phyloP scores from a whole-genome alignment of 2,113 vertebrate genomes.

The Laticauda colubrina region DNA sequence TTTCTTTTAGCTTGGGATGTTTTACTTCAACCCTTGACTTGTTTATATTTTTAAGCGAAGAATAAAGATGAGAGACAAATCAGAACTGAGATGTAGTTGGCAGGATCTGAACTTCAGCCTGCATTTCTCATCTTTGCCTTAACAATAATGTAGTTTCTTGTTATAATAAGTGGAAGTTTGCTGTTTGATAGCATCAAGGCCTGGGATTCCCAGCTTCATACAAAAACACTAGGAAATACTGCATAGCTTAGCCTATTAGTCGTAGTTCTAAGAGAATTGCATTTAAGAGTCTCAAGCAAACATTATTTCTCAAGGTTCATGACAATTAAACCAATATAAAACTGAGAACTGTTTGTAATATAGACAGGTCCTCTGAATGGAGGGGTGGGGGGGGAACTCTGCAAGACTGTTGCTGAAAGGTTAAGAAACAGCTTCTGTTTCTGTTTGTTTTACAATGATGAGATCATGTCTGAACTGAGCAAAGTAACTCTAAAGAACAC shows the following conservation, averaged over 20 bases:
- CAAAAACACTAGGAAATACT: neutral
- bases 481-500: neutral
- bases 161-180: neutral
- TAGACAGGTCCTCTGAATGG: neutral
- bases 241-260: neutral
- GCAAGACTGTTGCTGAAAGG: neutral
- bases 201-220: neutral
- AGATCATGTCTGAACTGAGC: neutral
- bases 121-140: neutral
- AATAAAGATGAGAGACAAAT: neutral
- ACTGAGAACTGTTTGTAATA: neutral
- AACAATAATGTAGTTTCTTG: neutral
- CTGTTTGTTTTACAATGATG: neutral
- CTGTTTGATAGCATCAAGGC: neutral
- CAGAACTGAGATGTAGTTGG: neutral
- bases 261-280: neutral
- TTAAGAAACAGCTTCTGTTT: neutral
- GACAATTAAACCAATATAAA: neutral
- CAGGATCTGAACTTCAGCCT: neutral
- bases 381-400: neutral
- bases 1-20: neutral
- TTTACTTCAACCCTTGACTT: neutral
- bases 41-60: conserved; percentile 1
- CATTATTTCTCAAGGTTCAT: neutral
- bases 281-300: neutral